Conservation (phyloP, 1,140 invertebrate species). For the Aphaenogaster rudis region DNA sequence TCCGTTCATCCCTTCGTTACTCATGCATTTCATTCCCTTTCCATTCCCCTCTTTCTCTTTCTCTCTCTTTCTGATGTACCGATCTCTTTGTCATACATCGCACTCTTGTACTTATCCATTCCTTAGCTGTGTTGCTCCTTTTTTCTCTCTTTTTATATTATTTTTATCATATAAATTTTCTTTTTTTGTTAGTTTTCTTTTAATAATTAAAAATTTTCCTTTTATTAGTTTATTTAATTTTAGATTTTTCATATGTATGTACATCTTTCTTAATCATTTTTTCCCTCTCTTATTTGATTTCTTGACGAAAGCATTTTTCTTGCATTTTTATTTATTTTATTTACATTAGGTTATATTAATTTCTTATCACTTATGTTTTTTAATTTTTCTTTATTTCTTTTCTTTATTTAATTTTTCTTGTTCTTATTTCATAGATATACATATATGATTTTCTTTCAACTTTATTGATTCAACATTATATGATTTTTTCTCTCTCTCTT, state of each 20-base stretch:
- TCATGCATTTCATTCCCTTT: slow-evolving; percentile 1
- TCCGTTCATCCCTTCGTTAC: slow-evolving; percentile 38
- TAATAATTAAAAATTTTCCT: not conserved
- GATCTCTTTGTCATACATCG: slow-evolving; percentile 16
- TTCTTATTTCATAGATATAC: not conserved
- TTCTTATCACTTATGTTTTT: not conserved
- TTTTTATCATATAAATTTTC: not conserved
- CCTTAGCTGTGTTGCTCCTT: not conserved
- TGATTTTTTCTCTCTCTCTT: not conserved
- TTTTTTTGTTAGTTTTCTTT: not conserved
- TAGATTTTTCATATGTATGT: not conserved
- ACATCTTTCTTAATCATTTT: not conserved
- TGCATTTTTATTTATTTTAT: not conserved
- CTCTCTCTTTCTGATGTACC: not conserved
- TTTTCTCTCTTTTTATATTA: not conserved
- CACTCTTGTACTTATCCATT: not conserved
- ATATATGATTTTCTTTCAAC: not conserved
- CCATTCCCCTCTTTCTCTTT: slow-evolving; percentile 34
- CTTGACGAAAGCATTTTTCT: not conserved
- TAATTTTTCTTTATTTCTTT: not conserved
- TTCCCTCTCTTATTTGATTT: not conserved
- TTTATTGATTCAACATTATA: not conserved
- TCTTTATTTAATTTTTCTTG: not conserved
- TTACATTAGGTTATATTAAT: not conserved
- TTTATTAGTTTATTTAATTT: not conserved